Conservation (phyloP, 1,140 invertebrate species). For the Tribolium castaneum region DNA sequence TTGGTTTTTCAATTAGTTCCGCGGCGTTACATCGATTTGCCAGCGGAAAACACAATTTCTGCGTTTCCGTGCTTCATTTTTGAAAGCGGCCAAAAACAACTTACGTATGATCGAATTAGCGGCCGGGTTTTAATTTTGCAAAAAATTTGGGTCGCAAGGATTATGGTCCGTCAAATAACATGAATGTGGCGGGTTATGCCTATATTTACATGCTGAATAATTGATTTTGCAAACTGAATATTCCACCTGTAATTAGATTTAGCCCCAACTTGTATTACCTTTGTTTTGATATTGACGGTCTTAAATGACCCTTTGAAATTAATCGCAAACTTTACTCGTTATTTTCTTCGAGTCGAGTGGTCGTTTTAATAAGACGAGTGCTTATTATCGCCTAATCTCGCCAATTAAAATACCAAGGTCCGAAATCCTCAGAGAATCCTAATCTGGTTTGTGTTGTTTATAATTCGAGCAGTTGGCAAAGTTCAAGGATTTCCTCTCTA, state of each 20-base stretch:
- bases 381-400: not conserved
- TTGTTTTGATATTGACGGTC: not conserved
- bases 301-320: not conserved
- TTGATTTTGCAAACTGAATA: slow-evolving; percentile 21
- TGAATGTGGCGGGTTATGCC: not conserved
- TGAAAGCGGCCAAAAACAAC: not conserved
- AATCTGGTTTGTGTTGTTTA: too few relatives aligned
- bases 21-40: not conserved
- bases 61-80: not conserved
- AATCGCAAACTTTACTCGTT: not conserved
- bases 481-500: too few relatives aligned
- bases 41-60: slow-evolving; percentile 20
- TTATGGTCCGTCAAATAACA: not conserved
- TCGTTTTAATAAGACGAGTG: not conserved
- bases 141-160: not conserved
- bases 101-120: not conserved
- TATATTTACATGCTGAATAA: slow-evolving; percentile 11
- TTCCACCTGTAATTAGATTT: not conserved
- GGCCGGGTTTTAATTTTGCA: not conserved
- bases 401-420: not conserved
- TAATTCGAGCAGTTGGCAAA: too few relatives aligned
- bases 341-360: not conserved
- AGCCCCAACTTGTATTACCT: too few relatives aligned
- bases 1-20: slow-evolving; percentile 24
- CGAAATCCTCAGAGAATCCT: too few relatives aligned